Evolutionary conservation across 64 coral and sea anemone species (phyloP).

Genomic region (Montipora foliosa): DNA sequence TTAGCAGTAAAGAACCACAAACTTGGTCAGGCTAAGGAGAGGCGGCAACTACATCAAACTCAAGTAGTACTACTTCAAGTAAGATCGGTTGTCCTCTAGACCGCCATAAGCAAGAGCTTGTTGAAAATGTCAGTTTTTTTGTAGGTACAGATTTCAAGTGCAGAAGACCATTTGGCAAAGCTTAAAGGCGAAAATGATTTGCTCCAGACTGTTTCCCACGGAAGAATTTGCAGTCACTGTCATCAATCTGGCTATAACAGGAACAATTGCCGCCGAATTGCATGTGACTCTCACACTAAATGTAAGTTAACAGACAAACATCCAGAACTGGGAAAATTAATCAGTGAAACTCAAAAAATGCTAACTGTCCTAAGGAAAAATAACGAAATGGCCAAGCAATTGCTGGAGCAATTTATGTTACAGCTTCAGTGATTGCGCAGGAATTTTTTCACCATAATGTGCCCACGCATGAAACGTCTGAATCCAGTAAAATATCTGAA

Average conservation of each 20-base stretch:
- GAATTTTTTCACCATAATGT: conserved; percentile 35
- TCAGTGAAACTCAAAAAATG: conserved; percentile 61
- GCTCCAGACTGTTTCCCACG: conserved; percentile 8
- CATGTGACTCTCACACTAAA: not conserved
- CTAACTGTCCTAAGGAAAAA: conserved; percentile 40
- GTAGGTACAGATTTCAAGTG: conserved; percentile 9
- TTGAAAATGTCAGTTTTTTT: conserved; percentile 48
- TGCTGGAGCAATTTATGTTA: conserved; percentile 30
- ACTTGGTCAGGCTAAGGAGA: not conserved
- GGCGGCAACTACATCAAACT: not conserved
- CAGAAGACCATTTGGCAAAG: conserved; percentile 31
- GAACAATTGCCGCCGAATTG: conserved; percentile 3
- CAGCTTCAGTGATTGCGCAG: conserved; percentile 3
- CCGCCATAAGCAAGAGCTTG: conserved; percentile 22
- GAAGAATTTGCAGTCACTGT: not conserved
- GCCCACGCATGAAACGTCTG: too few species aligned
- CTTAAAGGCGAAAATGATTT: conserved; percentile 28
- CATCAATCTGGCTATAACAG: not conserved
- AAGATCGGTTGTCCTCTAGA: not conserved
- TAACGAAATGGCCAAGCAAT: conserved; percentile 39
- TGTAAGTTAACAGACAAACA: not conserved
- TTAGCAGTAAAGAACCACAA: conserved; percentile 4
- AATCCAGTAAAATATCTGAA: too few species aligned
- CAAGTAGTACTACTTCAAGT: not conserved
- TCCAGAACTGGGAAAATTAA: not conserved